These are phyloP conservation scores for Chelonoidis abingdonii DNA, from an alignment of 2,113 vertebrate species.

Conservation along the genomic window DNA sequence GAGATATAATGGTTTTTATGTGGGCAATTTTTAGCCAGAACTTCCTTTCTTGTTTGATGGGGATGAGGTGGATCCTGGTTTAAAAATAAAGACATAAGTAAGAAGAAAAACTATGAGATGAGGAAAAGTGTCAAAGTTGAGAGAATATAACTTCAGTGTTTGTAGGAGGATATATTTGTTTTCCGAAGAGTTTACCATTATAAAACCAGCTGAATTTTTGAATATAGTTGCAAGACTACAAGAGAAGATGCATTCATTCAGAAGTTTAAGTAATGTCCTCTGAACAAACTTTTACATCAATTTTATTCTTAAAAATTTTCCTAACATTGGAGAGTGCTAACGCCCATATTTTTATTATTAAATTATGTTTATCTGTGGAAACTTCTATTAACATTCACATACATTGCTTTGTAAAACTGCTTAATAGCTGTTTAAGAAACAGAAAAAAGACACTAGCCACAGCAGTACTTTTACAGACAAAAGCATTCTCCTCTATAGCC, in stretches of 20 bases:
- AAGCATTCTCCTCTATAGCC: conserved; percentile 46
- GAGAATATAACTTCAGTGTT: not conserved
- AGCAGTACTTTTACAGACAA: conserved; percentile 52
- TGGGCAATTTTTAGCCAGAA: not conserved
- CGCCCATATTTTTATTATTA: not conserved
- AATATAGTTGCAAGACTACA: not conserved
- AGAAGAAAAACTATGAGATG: not conserved
- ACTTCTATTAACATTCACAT: not conserved
- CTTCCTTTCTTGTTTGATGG: not conserved
- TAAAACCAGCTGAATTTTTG: not conserved
- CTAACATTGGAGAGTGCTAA: not conserved
- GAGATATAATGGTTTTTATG: not conserved
- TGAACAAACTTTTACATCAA: not conserved
- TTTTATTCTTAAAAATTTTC: not conserved
- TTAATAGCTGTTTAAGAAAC: not conserved
- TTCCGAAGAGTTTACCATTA: not conserved
- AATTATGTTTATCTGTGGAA: not conserved
- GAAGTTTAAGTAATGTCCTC: not conserved
- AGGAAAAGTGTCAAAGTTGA: not conserved
- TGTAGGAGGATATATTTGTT: not conserved
- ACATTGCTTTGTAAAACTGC: not conserved
- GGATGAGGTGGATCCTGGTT: not conserved
- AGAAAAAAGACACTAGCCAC: not conserved
- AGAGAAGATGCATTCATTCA: not conserved
- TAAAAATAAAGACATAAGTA: not conserved